Evolutionary conservation across 2,113 vertebrate species (phyloP), one percentile per base, ranked within the genome.

Genomic region (Corvus hawaiiensis): DNA sequence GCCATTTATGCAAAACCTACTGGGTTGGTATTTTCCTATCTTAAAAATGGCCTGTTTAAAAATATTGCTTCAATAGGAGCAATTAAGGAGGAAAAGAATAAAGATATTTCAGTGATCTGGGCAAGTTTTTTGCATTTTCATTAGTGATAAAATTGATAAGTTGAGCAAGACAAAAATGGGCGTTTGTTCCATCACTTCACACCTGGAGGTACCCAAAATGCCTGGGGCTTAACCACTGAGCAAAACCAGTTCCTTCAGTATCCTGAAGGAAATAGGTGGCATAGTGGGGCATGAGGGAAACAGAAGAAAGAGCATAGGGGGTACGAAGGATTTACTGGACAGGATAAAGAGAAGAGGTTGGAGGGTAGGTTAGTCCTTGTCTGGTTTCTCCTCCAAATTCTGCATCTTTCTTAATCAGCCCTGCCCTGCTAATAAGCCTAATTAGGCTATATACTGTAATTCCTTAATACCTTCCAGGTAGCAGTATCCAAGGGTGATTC

Each of bases 1-100:
- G 86, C 84, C 55, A 48, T 93, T 95, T 94, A 91, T 77, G 37
- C 62, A 81, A 93, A 95, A 91, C 82, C 66, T 72, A 78, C 71
- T 90, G 74, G 83, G 74, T 88, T 84, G 51, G 35, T 92, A 39
- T 93, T 91, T 78, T 82, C 44, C 77, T 44, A 14, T 66, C 90
- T 92, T 95, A 79, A 94, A 96, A 92, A 92, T 28, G 32, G 61
- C 46, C 58, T 68, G 16, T 87, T 94, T 89, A 75, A 92, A 95
- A 86, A 87, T 43, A 91, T 8, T 62, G 55, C 63, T 91, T 96
- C 67, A 49, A 11, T 16, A 87, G 46, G 80, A 93, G 86, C 83
- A 94, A 84, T 90, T 95, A 90, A 84, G 37, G 52, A 77, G 61
- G 75, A 83, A 44, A 54, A 52, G 32, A 77, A 56, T 84, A 43